These are phyloP conservation scores for Muscicapa comitata DNA, from an alignment of 2,797 vertebrate species.

Conservation along the genomic window DNA sequence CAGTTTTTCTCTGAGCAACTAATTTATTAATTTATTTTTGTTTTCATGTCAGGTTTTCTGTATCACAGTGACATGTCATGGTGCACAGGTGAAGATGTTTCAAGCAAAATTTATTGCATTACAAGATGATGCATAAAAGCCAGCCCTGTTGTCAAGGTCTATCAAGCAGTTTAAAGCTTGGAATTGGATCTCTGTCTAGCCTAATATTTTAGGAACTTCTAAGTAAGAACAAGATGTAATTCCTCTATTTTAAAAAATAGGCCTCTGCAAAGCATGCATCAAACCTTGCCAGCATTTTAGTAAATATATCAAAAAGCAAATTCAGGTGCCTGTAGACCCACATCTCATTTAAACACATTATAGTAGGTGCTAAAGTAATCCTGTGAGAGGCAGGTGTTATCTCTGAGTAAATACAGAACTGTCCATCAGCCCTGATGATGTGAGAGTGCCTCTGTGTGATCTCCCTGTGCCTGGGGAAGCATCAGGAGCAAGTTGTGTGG, in stretches of 20 bases:
- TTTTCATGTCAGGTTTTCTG: not conserved
- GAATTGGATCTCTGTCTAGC: not conserved
- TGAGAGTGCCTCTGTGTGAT: not conserved
- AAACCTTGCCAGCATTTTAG: not conserved
- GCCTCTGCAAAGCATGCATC: not conserved
- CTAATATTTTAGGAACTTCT: not conserved
- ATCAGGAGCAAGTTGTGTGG: not conserved
- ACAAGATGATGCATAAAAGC: not conserved
- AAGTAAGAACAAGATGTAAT: not conserved
- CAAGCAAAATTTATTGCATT: not conserved
- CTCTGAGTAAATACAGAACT: not conserved
- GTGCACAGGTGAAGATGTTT: not conserved
- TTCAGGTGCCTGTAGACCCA: not conserved
- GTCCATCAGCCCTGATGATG: not conserved
- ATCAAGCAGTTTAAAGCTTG: not conserved
- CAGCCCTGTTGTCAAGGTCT: not conserved
- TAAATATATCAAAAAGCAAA: not conserved
- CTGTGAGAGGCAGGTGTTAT: not conserved
- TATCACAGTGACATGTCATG: not conserved
- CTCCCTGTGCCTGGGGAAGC: not conserved
- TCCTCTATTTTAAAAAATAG: not conserved
- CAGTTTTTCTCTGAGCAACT: not conserved
- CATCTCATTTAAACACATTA: not conserved
- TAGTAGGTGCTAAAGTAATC: not conserved
- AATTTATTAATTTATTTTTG: not conserved